A percentile compares a stretch with the other conserved stretches of the same genome.
These are phyloP conservation scores for Nesidiocoris tenuis DNA, from an alignment of 2,888 invertebrate species.

Conservation along the genomic window DNA sequence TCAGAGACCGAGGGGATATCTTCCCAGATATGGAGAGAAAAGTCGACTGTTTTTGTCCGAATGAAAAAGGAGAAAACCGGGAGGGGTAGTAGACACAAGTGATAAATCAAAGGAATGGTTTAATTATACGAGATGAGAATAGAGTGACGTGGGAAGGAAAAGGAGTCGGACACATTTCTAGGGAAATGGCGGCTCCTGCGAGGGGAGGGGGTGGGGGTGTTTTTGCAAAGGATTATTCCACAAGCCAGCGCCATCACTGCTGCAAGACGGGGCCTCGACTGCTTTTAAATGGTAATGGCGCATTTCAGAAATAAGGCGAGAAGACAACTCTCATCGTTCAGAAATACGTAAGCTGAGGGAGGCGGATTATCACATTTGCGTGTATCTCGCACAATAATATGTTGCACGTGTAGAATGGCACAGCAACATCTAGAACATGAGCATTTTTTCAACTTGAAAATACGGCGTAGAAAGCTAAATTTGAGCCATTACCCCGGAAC, in stretches of 20 bases:
- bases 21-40: neutral
- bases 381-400: no score
- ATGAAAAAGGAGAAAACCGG: neutral
- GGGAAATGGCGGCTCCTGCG: neutral
- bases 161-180: neutral
- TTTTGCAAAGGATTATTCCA: neutral
- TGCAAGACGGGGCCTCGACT: neutral
- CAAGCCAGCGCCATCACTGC: neutral
- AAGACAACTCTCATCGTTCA: no score
- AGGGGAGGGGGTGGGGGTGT: neutral
- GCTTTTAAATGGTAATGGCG: neutral
- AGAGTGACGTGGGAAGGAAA: neutral
- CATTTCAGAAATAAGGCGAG: neutral
- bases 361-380: no score
- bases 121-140: conserved; percentile 16
- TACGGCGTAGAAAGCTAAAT: no score
- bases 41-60: neutral
- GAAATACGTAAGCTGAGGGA: no score
- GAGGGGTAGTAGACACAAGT: neutral
- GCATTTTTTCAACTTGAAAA: no score
- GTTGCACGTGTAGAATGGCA: no score
- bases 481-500: no score
- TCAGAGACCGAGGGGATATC: neutral
- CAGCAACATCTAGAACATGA: no score
- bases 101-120: conserved; percentile 36